Base-by-base conservation (phyloP, 2,797 vertebrate species). In the Yasuhikotakia modesta region DNA sequence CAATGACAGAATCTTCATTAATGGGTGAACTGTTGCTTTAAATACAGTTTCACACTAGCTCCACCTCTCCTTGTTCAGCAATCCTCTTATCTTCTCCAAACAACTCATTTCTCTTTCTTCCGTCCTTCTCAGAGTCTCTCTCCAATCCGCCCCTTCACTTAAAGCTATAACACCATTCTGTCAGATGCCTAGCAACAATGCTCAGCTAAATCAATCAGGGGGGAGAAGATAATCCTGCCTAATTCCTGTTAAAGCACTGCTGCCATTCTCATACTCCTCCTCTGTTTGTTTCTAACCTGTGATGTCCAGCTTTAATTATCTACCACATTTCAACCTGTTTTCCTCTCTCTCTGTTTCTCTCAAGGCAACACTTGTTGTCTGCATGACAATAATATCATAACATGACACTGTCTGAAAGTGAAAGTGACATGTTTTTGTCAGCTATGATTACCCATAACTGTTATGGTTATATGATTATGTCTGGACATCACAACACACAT, bases 141-240 rank as follows among this genome's bases (percentile, higher is more conserved):
- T 80, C 46, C 46, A 52, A 52, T 58, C 60, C 16, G 22, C 17
- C 70, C 64, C 55, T 70, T 65, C 67, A 72, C 66, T 78, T 69
- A 27, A 60, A 78, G 71, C 74, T 55, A n/a, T 45, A 64, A 50
- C 39, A 68, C 21, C 45, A 81, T 76, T 79, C 68, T 80, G 35
- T 72, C 69, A 76, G 74, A 82, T 73, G 81, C 81, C 83, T 83
- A 76, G 83, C 81, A 84, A 86, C 83, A 83, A 76, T 81, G 66
- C 73, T 70, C 32, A 17, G 46, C 64, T 72, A 84, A 82, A 83
- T 86, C 84, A 76, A 79, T 84, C 68, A 60, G 67, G 50, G 75
- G 30, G 67, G 52, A 63, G 64, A 13, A 72, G 78, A 84, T 79
- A 76, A 76, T 61, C 78, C 66, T 12, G 32, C 39, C 76, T 64